Conservation (phyloP, 2,797 vertebrate species). For the Liasis olivaceus region DNA sequence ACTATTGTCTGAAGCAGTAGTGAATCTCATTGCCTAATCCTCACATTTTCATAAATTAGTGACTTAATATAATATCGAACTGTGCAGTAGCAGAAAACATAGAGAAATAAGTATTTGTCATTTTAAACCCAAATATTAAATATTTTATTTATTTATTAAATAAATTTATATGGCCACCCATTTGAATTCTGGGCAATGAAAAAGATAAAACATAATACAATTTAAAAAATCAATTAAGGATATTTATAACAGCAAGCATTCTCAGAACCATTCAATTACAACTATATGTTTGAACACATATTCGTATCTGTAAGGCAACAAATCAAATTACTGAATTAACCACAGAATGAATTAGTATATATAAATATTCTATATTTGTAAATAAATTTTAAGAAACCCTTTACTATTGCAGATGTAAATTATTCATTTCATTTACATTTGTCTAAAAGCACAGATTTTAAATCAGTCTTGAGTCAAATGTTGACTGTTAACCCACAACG, state of each 20-base stretch:
- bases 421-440: constrained; percentile 30
- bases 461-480: not conserved
- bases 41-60: not conserved
- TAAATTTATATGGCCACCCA: not conserved
- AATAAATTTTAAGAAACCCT: constrained; percentile 57
- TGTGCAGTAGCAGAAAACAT: not conserved
- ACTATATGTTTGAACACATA: constrained; percentile 60
- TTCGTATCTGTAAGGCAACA: constrained; percentile 72
- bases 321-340: constrained; percentile 69
- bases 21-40: not conserved
- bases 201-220: not conserved
- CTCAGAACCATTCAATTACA: constrained; percentile 55
- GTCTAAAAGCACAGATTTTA: not conserved
- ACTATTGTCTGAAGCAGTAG: not conserved
- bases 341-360: constrained; percentile 68
- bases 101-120: not conserved
- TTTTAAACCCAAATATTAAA: not conserved
- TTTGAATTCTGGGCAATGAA: not conserved
- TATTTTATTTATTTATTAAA: not conserved
- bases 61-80: not conserved
- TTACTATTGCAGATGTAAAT: constrained; percentile 45
- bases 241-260: constrained; percentile 43
- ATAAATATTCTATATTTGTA: constrained; percentile 68
- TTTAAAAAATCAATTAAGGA: constrained; percentile 15
- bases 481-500: not conserved